phyloP scores from a whole-genome alignment of 2,113 vertebrate species.

The Aphyosemion australe region DNA sequence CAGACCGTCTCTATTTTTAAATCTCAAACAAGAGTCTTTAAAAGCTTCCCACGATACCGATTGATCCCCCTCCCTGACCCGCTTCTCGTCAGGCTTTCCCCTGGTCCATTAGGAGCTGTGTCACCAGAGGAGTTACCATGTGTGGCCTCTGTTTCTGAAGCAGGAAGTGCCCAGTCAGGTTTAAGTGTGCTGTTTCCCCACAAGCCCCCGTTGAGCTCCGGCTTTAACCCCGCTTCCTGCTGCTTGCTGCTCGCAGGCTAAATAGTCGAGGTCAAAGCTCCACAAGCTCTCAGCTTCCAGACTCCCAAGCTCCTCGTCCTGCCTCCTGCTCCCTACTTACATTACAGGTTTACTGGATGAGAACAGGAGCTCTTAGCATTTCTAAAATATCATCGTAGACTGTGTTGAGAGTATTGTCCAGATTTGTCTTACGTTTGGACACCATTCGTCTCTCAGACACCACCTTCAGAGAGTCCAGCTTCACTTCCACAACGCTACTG shows the following conservation, averaged over 20 bases:
- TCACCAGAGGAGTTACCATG: slow-evolving; percentile 65
- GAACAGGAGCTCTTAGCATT: background rate
- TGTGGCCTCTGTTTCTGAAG: slow-evolving; percentile 57
- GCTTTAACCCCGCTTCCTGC: slow-evolving; percentile 60
- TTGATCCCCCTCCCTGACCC: slow-evolving; percentile 68
- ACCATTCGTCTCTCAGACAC: too few relatives aligned
- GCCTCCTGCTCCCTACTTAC: background rate
- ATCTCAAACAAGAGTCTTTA: slow-evolving; percentile 68
- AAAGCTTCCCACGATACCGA: slow-evolving; percentile 76
- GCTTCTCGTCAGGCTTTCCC: slow-evolving; percentile 55
- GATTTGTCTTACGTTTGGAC: too few relatives aligned
- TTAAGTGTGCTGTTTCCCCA: slow-evolving; percentile 56
- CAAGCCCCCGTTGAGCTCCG: slow-evolving; percentile 67
- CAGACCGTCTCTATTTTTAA: slow-evolving; percentile 66
- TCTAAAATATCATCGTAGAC: too few relatives aligned
- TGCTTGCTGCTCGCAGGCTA: slow-evolving; percentile 26
- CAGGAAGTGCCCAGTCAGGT: slow-evolving; percentile 73
- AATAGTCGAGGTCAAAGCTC: slow-evolving; percentile 33
- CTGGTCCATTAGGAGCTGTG: slow-evolving; percentile 72
- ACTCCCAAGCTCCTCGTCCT: background rate
- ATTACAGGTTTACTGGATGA: background rate
- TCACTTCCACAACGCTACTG: too few relatives aligned
- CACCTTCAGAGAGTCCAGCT: too few relatives aligned
- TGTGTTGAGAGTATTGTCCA: too few relatives aligned
- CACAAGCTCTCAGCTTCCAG: background rate